Base-by-base conservation (phyloP, 2,113 vertebrate genomes). In the Equus przewalskii region DNA sequence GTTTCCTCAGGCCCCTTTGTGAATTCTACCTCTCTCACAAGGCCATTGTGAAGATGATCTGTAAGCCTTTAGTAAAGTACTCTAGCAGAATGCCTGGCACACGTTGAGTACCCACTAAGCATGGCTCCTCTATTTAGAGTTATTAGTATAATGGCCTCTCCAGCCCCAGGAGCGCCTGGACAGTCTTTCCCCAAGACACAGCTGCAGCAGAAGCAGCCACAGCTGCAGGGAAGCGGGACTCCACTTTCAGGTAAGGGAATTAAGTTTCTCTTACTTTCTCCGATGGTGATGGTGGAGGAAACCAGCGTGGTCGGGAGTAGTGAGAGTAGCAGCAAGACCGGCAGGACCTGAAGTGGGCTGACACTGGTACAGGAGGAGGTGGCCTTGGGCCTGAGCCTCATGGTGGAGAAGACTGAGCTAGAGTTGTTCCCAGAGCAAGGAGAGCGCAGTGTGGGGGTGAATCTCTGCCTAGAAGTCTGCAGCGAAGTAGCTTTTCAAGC, bases 191-290 rank as follows among this genome's bases (percentile, higher is more conserved):
- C 21, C 4, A 15, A 73, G 9, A 5, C 21, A 18, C 22, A 41
- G 44, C 28, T 51, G 41, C 49, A 75, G n/a, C 60, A 64, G 51
- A 64, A 91, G 41, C 60, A 84, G 30, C 49, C 44, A 58, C n/a
- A 44, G 65, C 5, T n/a, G 1, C 62, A 49, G 49, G 26, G 16
- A 64, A 76, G 33, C 56, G 79, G 9, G 33, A 11, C 18, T 58
- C 36, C 7, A 2, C 51, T 16, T 49, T 60, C 28, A 33, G 11
- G 36, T 41, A 41, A 41, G 36, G 36, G 36, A 41, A 41, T 41
- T 41, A 4, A 44, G 3, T 36, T 86, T 64, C 76, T 94, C 97
- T 96, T 95, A 85, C 97, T 0, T 97, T 94, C 5, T n/a, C 88
- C 91, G 4, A 0, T 5, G 8, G 70, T 14, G 51, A 54, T 30